phyloP scores from a whole-genome alignment of 2,888 invertebrate species.

The Amiota communis region DNA sequence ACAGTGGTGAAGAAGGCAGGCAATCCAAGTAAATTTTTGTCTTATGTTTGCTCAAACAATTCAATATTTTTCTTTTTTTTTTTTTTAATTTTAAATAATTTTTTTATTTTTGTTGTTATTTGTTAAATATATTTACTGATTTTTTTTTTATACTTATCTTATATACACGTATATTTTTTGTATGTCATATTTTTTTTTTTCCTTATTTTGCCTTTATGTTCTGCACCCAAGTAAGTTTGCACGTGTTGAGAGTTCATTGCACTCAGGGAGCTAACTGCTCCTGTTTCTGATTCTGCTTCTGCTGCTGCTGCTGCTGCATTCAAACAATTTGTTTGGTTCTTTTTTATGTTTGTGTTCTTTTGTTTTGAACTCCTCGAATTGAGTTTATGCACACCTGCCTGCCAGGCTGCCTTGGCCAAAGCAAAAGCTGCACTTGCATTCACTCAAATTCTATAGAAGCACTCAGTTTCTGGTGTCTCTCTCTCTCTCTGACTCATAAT shows the following conservation, averaged over 20 bases:
- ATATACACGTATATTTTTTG: neutral
- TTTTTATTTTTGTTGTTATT: conserved; percentile 23
- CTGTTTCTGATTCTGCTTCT: neutral
- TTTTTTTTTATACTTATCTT: too few species aligned
- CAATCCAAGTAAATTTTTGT: neutral
- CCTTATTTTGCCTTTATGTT: neutral
- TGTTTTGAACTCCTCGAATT: conserved; percentile 30
- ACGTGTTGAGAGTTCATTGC: conserved; percentile 46
- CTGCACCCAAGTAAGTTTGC: conserved; percentile 23
- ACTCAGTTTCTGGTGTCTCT: conserved; percentile 30
- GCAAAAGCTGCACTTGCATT: neutral
- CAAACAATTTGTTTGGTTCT: neutral
- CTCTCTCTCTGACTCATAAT: conserved; percentile 15
- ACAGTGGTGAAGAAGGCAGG: too few species aligned
- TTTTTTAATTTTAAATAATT: neutral
- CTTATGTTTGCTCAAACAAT: neutral
- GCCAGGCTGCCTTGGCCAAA: neutral
- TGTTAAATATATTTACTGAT: conserved; percentile 35
- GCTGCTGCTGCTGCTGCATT: neutral
- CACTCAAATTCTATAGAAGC: conserved; percentile 32
- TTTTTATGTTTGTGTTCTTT: conserved; percentile 1
- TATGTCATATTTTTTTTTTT: conserved; percentile 32
- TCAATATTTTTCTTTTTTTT: neutral
- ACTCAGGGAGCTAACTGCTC: conserved; percentile 34
- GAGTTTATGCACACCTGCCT: conserved; percentile 18